phyloP scores from a whole-genome alignment of 2,888 invertebrate genomes.

The Napeogenes inachia region DNA sequence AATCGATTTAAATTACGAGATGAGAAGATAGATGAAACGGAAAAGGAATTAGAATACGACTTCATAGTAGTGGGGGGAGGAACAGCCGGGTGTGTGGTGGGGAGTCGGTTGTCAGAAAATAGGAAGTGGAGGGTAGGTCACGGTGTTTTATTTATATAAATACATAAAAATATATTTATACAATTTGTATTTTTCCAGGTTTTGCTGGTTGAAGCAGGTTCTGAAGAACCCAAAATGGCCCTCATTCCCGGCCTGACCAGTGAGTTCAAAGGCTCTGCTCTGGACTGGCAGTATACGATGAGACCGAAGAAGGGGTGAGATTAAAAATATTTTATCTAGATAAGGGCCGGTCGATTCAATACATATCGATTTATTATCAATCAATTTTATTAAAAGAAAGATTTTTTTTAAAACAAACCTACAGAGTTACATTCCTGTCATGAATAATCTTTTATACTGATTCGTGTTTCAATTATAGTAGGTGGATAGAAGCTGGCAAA shows the following conservation, averaged over 20 bases:
- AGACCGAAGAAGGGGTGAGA: conserved; percentile 65
- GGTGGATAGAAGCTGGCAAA: too few relatives aligned
- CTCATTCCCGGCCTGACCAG: conserved; percentile 66
- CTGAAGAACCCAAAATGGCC: conserved; percentile 65
- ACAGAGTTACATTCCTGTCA: too few relatives aligned
- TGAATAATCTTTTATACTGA: too few relatives aligned
- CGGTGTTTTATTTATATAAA: not conserved
- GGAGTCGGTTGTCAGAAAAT: conserved; percentile 66
- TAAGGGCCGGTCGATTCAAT: not conserved
- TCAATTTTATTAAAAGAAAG: too few relatives aligned
- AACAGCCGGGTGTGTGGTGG: conserved; percentile 66
- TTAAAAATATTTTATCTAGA: conserved; percentile 1
- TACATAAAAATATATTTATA: not conserved
- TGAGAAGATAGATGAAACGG: conserved; percentile 24
- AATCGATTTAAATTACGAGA: conserved; percentile 26
- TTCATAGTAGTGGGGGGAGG: conserved; percentile 67
- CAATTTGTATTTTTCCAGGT: conserved; percentile 40
- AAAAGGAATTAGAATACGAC: conserved; percentile 46
- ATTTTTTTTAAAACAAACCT: too few relatives aligned
- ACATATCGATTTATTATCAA: not conserved
- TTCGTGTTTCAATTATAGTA: too few relatives aligned
- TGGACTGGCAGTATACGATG: conserved; percentile 69
- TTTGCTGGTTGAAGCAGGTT: conserved; percentile 61
- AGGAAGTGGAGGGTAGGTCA: conserved; percentile 62
- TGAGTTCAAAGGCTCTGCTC: conserved; percentile 60